Evolutionary conservation across 1,140 invertebrate species (phyloP).

Genomic region (Brachionus rubens): DNA sequence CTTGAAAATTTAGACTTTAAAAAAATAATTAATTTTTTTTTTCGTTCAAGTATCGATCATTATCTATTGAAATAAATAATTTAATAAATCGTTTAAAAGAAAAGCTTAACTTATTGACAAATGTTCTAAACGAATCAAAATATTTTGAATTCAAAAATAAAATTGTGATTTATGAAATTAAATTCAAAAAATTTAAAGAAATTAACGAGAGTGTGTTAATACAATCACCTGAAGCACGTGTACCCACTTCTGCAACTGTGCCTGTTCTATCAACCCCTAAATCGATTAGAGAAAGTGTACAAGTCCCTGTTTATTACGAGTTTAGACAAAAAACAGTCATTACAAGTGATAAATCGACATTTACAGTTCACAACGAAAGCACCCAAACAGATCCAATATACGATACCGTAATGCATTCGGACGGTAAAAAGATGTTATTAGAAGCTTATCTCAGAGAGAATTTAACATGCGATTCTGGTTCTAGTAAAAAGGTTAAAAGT

Average conservation of each 20-base stretch:
- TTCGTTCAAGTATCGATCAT: neutral
- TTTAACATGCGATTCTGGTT: neutral
- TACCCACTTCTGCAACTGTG: neutral
- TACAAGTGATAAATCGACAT: slow-evolving; percentile 18
- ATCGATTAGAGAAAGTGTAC: neutral
- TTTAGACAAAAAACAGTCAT: neutral
- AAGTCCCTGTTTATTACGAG: neutral
- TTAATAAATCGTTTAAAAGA: slow-evolving; percentile 12
- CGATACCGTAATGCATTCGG: slow-evolving; percentile 3
- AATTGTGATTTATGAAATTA: slow-evolving; percentile 9
- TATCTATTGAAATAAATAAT: slow-evolving; percentile 18
- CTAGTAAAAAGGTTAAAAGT: slow-evolving; percentile 1
- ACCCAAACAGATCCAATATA: neutral
- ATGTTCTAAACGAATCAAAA: neutral
- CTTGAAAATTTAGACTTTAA: no score
- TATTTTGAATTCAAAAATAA: slow-evolving; percentile 14
- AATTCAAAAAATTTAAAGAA: neutral
- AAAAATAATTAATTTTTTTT: no score
- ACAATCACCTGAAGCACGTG: neutral
- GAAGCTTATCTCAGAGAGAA: slow-evolving; percentile 32
- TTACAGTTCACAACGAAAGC: neutral
- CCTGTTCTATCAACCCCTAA: neutral
- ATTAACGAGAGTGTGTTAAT: neutral
- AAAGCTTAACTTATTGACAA: neutral
- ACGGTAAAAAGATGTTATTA: slow-evolving; percentile 19